phyloP scores from a whole-genome alignment of 2,797 vertebrate species.

The Chaetodon trifasciatus region DNA sequence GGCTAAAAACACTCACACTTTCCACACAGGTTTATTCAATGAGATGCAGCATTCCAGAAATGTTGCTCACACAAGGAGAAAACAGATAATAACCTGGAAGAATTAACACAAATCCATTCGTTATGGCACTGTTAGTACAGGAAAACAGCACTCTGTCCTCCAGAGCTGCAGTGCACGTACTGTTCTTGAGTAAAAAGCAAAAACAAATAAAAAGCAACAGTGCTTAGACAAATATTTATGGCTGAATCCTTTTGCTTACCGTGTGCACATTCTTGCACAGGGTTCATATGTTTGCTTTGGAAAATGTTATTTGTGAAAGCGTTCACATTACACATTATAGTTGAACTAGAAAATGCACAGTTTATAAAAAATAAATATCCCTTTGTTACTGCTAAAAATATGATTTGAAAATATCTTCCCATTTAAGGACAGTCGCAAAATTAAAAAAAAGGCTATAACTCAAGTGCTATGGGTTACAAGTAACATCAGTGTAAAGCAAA shows the following conservation, averaged over 20 bases:
- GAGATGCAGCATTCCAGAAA: slow-evolving; percentile 51
- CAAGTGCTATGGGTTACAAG: slow-evolving; percentile 59
- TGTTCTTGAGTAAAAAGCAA: slow-evolving; percentile 19
- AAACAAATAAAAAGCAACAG: slow-evolving; percentile 44
- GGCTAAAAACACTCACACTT: slow-evolving; percentile 17
- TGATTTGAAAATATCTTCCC: slow-evolving; percentile 44
- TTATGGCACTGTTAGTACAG: slow-evolving; percentile 36
- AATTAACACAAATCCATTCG: slow-evolving; percentile 26
- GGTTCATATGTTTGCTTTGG: slow-evolving; percentile 9
- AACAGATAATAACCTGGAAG: slow-evolving; percentile 21
- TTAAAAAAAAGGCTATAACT: slow-evolving; percentile 34
- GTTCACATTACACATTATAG: slow-evolving; percentile 31
- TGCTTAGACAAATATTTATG: slow-evolving; percentile 49
- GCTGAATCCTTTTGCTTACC: slow-evolving; percentile 43
- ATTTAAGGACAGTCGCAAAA: slow-evolving; percentile 20
- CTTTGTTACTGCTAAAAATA: slow-evolving; percentile 62
- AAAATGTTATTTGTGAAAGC: slow-evolving; percentile 34
- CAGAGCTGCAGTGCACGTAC: slow-evolving; percentile 39
- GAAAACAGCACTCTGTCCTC: not conserved
- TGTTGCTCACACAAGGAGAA: slow-evolving; percentile 28
- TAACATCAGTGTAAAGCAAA: slow-evolving; percentile 44
- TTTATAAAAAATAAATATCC: slow-evolving; percentile 76
- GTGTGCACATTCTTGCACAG: not conserved
- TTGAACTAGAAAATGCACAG: slow-evolving; percentile 35
- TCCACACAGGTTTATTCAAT: slow-evolving; percentile 70